phyloP scores from a whole-genome alignment of 2,113 vertebrate genomes.

The Takifugu flavidus region DNA sequence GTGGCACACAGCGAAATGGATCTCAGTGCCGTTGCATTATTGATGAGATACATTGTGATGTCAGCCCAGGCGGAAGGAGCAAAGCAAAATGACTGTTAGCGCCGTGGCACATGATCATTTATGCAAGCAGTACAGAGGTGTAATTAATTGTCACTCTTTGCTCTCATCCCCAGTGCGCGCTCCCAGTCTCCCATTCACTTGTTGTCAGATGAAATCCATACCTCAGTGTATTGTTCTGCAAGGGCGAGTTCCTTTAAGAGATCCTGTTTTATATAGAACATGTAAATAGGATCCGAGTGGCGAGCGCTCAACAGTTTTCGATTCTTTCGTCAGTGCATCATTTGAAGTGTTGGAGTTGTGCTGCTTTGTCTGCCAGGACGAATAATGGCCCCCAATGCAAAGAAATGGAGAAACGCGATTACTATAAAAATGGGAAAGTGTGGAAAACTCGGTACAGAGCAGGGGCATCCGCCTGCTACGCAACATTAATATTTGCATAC shows the following conservation, averaged over 20 bases:
- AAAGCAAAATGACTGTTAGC: constrained; percentile 69
- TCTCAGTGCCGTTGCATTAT: constrained; percentile 68
- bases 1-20: constrained; percentile 61
- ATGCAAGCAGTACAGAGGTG: constrained; percentile 56
- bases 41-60: constrained; percentile 72
- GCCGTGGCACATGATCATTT: constrained; percentile 58
- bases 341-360: not conserved
- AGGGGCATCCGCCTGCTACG: not conserved
- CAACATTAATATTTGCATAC: no score
- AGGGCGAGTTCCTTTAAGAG: constrained; percentile 8
- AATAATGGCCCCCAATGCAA: not conserved
- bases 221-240: constrained; percentile 13
- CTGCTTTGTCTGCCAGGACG: constrained; percentile 3
- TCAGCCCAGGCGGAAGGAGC: constrained; percentile 69
- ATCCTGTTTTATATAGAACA: constrained; percentile 30
- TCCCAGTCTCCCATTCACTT: constrained; percentile 32
- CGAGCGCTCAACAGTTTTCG: constrained; percentile 7
- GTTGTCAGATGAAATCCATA: constrained; percentile 36
- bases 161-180: constrained; percentile 41
- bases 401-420: not conserved
- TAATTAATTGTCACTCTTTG: constrained; percentile 65
- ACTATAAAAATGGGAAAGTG: not conserved
- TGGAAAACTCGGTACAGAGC: not conserved
- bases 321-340: not conserved
- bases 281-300: constrained; percentile 21